phyloP scores from a whole-genome alignment of 2,113 vertebrate species.

The Scomber japonicus region DNA sequence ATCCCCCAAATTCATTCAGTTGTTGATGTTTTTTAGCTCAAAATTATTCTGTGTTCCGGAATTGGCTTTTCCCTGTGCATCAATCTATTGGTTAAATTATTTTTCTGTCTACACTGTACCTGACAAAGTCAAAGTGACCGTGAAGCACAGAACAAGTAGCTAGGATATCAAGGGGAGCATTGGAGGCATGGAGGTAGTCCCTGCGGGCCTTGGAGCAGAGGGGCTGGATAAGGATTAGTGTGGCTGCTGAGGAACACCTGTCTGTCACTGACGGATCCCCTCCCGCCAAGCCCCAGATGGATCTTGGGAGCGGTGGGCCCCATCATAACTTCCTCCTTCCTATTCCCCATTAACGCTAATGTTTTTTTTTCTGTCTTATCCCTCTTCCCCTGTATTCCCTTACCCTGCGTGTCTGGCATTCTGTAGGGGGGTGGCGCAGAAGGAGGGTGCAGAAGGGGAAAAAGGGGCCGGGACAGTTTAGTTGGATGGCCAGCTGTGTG shows the following conservation, averaged over 20 bases:
- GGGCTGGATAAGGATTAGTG: conserved; percentile 68
- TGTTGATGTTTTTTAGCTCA: not conserved
- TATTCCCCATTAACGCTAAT: conserved; percentile 77
- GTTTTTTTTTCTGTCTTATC: conserved; percentile 71
- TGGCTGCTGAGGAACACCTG: conserved; percentile 81
- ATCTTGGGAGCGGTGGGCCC: conserved; percentile 60
- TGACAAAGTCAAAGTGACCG: conserved; percentile 19
- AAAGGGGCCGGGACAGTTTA: conserved; percentile 47
- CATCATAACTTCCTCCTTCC: conserved; percentile 73
- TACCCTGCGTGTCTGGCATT: conserved; percentile 83
- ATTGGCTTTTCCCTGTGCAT: not conserved
- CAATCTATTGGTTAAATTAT: not conserved
- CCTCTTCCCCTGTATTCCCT: conserved; percentile 79
- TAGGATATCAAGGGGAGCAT: conserved; percentile 58
- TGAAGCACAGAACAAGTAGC: conserved; percentile 38
- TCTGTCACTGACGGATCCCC: conserved; percentile 80
- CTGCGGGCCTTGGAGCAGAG: conserved; percentile 57
- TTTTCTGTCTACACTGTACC: not conserved
- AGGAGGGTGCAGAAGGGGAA: conserved; percentile 12
- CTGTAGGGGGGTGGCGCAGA: conserved; percentile 54
- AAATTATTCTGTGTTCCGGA: not conserved
- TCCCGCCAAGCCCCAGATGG: conserved; percentile 68
- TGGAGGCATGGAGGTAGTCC: conserved; percentile 57
- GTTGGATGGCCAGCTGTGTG: conserved; percentile 79
- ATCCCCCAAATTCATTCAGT: not conserved